Conservation (phyloP, 2,113 vertebrate species). For the Tympanuchus pallidicinctus region DNA sequence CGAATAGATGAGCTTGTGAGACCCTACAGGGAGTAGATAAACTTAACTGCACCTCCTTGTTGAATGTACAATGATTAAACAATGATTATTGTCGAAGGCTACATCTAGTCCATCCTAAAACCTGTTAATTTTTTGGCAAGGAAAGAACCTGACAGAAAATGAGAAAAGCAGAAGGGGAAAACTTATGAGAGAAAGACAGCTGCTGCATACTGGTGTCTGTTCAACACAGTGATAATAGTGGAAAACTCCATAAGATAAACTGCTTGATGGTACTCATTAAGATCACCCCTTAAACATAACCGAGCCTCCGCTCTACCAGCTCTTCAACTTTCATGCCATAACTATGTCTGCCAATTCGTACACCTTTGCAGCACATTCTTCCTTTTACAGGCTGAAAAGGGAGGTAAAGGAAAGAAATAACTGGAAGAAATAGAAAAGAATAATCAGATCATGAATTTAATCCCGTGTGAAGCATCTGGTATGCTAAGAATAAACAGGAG, state of each 20-base stretch:
- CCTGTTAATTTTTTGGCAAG: not conserved
- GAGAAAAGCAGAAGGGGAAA: not conserved
- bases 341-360: not conserved
- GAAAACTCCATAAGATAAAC: not conserved
- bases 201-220: not conserved
- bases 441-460: not conserved
- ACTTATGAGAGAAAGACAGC: not conserved
- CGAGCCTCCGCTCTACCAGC: not conserved
- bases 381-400: not conserved
- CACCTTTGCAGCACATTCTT: rapidly evolving
- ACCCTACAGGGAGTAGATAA: slow-evolving; percentile 4
- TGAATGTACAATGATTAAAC: not conserved
- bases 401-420: not conserved
- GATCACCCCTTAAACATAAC: not conserved
- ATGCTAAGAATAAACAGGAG: not conserved
- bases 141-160: not conserved
- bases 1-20: not conserved
- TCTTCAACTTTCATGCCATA: not conserved
- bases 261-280: not conserved
- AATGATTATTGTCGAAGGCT: not conserved
- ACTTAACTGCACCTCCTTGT: not conserved
- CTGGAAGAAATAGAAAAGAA: not conserved
- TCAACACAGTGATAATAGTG: not conserved
- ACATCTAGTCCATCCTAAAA: not conserved
- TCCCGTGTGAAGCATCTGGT: not conserved